phyloP scores from a whole-genome alignment of 2,888 invertebrate species.

The Lycaena phlaeas region DNA sequence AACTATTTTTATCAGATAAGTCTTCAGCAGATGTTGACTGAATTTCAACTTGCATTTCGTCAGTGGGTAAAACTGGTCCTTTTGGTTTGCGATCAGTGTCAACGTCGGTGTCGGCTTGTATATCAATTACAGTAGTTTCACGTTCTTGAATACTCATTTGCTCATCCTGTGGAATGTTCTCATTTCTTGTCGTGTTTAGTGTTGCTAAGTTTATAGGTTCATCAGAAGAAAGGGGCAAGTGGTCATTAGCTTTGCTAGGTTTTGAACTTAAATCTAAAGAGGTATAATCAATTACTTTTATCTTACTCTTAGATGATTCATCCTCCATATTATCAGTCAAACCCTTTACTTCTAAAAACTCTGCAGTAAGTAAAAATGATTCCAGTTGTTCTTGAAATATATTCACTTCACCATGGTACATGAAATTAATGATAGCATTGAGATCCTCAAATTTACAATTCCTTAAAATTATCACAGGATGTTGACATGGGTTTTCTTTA shows the following conservation, averaged over 20 bases:
- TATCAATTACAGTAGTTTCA: constrained; percentile 37
- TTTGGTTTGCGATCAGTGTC: constrained; percentile 35
- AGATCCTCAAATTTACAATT: constrained; percentile 85
- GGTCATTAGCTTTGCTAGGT: constrained; percentile 39
- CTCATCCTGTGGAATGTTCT: constrained; percentile 45
- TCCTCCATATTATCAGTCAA: constrained; percentile 75
- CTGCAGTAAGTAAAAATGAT: constrained; percentile 84
- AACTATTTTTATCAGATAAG: constrained; percentile 53
- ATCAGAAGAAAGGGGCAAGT: constrained; percentile 42
- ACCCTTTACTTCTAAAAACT: constrained; percentile 83
- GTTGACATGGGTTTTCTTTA: constrained; percentile 84
- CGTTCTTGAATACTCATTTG: constrained; percentile 29
- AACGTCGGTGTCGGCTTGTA: constrained; percentile 34
- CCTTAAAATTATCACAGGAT: constrained; percentile 86
- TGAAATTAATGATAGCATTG: constrained; percentile 84
- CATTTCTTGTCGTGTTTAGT: constrained; percentile 44
- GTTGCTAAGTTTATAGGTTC: constrained; percentile 64
- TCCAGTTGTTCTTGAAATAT: constrained; percentile 85
- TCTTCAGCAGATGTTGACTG: constrained; percentile 56
- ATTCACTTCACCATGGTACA: constrained; percentile 88
- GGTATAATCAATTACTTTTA: constrained; percentile 43
- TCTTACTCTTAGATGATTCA: constrained; percentile 45
- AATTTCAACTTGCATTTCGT: constrained; percentile 61
- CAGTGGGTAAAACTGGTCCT: constrained; percentile 28
- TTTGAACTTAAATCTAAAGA: constrained; percentile 62